A percentile compares a stretch with the other conserved stretches of the same genome.
phyloP scores from a whole-genome alignment of 2,888 invertebrate species.

The Sinotaia quadrata region DNA sequence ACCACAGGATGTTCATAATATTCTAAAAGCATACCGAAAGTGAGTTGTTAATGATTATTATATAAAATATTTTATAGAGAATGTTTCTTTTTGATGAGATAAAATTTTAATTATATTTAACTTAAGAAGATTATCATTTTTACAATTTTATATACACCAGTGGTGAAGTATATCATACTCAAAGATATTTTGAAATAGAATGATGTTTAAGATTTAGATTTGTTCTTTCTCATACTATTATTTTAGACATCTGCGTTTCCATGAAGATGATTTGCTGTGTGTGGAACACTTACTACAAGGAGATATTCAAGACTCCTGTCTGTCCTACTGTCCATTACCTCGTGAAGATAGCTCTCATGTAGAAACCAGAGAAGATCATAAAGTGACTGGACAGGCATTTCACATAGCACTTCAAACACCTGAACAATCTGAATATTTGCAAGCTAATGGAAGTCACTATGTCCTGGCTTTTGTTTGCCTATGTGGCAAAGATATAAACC shows the following conservation, averaged over 20 bases:
- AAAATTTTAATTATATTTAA: too few relatives aligned
- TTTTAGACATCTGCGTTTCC: not conserved
- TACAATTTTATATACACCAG: too few relatives aligned
- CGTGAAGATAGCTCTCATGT: not conserved
- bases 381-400: too few relatives aligned
- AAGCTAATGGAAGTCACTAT: not conserved
- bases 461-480: not conserved
- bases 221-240: not conserved
- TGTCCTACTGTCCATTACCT: not conserved
- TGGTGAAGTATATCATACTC: too few relatives aligned
- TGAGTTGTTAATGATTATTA: not conserved
- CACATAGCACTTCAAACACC: not conserved
- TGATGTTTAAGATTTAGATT: too few relatives aligned
- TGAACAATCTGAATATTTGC: not conserved
- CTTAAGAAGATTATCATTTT: too few relatives aligned
- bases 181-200: too few relatives aligned
- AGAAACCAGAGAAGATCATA: too few relatives aligned
- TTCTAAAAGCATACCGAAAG: constrained; percentile 4
- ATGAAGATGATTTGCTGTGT: constrained; percentile 1
- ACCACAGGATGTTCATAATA: not conserved
- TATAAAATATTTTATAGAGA: too few relatives aligned
- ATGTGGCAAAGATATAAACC: not conserved
- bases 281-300: not conserved
- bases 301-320: not conserved
- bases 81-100: too few relatives aligned